Conservation (phyloP, 2,113 vertebrate genomes). For the Hassar affinis region DNA sequence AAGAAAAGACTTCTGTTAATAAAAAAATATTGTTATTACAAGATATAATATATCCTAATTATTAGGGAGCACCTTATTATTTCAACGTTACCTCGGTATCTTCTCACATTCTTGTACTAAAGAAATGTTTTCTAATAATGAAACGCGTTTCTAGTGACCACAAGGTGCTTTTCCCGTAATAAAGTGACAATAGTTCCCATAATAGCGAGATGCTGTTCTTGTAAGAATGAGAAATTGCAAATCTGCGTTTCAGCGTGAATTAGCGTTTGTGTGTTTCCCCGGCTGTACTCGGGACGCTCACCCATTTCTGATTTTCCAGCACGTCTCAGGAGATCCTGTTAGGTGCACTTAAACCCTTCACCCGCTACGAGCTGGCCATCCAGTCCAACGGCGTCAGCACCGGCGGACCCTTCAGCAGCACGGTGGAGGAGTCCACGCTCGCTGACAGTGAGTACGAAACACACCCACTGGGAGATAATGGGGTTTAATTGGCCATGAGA, state of each 20-base stretch:
- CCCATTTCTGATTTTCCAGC: conserved; percentile 64
- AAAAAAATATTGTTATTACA: not conserved
- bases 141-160: too few species aligned
- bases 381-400: conserved; percentile 86
- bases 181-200: not conserved
- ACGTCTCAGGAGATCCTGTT: conserved; percentile 88
- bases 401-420: conserved; percentile 86
- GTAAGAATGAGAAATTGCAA: not conserved
- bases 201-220: not conserved
- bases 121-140: not conserved
- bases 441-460: conserved; percentile 83
- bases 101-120: not conserved
- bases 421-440: conserved; percentile 87
- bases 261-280: not conserved
- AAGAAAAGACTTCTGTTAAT: not conserved
- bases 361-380: conserved; percentile 90
- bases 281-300: not conserved
- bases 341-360: conserved; percentile 88
- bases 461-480: conserved; percentile 49
- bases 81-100: not conserved
- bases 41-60: not conserved
- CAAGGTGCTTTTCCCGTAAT: not conserved
- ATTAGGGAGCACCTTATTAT: not conserved
- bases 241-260: not conserved
- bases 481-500: conserved; percentile 53